Conservation (phyloP, 1,140 invertebrate species). For the Neodiprion lecontei region DNA sequence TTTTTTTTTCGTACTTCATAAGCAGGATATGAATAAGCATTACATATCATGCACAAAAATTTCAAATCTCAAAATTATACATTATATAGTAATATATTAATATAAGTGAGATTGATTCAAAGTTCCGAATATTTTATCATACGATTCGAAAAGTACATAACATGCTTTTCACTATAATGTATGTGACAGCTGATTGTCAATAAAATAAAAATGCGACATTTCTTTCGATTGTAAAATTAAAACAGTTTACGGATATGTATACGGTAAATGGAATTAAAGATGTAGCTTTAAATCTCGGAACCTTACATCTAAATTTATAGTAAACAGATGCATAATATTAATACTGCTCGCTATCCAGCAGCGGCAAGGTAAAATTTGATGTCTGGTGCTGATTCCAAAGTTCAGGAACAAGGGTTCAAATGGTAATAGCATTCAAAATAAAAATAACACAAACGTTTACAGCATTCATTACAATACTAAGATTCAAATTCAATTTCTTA, state of each 20-base stretch:
- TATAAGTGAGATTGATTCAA: neutral
- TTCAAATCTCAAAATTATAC: neutral
- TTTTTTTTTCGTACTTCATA: neutral
- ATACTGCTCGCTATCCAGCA: neutral
- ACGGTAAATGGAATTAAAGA: neutral
- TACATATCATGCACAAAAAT: neutral
- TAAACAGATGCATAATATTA: neutral
- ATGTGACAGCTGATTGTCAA: neutral
- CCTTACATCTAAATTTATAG: neutral
- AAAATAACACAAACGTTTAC: too few species aligned
- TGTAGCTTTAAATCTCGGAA: neutral
- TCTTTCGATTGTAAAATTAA: neutral
- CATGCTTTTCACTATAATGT: neutral
- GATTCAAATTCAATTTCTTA: too few species aligned
- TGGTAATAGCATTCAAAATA: too few species aligned
- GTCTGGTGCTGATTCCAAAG: neutral
- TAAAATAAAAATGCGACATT: neutral
- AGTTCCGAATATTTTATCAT: too few species aligned
- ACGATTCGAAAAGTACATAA: neutral
- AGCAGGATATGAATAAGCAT: neutral
- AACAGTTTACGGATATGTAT: neutral
- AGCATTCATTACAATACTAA: too few species aligned
- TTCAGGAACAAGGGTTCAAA: too few species aligned
- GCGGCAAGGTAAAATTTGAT: neutral
- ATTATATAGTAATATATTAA: neutral